Evolutionary conservation across 2,888 invertebrate species (phyloP), one percentile per base, ranked within the genome.

Genomic region (Himalopsyche tibetana): DNA sequence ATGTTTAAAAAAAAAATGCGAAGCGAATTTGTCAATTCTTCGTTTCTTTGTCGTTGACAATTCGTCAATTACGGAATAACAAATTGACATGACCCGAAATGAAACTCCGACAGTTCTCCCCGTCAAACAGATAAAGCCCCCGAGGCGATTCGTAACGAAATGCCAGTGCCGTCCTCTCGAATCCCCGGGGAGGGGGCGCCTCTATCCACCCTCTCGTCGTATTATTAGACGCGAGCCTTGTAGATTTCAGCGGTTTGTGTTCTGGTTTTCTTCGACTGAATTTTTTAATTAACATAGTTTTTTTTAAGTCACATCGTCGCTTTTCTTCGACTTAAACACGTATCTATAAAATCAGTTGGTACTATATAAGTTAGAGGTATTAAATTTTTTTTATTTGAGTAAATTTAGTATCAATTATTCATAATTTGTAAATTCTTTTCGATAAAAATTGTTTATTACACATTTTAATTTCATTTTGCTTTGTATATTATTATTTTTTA

Each of bases 61-160:
- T 63, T 63, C 63, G 19, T 63, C 63, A 63, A 63, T 63, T 63
- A 63, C 28, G 63, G 11, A n/a, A 63, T 63, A 63, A 63, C 63
- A 63, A 63, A 63, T 63, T 63, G 63, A 63, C 63, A 63, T 63
- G 63, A 63, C 63, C 63, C 56, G 19, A 63, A 63, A 63, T 63
- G 63, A 63, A 63, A 63, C 63, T n/a, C 63, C 63, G 63, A 28
- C 63, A 8, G 63, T 11, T 19, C 28, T 63, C 63, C 19, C 19
- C 63, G 19, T 19, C 63, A 19, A 63, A 63, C 63, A 28, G 63
- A 63, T 9, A n/a, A 63, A 11, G 28, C 63, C 63, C 63, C 63
- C 8, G 19, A 28, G 19, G 63, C 63, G 63, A 2, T 63, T 19
- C 63, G 63, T 63, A 63, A 63, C 63, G 63, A 63, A 63, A 63